Percentiles rank a stretch among this genome's conserved stretches.
phyloP scores from a whole-genome alignment of 2,113 vertebrate genomes.

The Astur gentilis region DNA sequence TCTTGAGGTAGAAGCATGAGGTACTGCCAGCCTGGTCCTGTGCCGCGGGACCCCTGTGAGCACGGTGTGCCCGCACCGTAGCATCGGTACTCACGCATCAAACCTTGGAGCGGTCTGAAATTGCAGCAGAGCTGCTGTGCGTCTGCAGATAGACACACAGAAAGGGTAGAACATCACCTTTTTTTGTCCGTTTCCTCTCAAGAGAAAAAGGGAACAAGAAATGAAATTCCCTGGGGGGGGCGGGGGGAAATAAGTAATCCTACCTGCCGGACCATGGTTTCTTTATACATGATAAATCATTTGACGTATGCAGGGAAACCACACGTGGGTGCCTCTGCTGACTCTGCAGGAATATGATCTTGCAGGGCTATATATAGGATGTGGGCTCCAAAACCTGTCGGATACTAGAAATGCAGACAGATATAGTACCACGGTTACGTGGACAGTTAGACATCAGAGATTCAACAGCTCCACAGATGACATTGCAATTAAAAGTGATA shows the following conservation, averaged over 20 bases:
- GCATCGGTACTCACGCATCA: background rate
- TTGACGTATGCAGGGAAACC: background rate
- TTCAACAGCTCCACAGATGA: background rate
- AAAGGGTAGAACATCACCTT: background rate
- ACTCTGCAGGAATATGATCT: background rate
- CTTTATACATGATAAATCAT: background rate
- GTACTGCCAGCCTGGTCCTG: background rate
- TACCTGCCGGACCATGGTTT: background rate
- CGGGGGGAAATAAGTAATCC: background rate
- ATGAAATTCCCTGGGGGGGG: background rate
- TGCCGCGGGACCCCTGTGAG: background rate
- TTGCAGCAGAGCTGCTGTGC: background rate
- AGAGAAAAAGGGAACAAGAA: background rate
- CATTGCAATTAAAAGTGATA: background rate
- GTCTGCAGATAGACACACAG: background rate
- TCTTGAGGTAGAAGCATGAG: background rate
- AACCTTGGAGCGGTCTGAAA: background rate
- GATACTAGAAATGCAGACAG: background rate
- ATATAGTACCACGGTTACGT: accelerated
- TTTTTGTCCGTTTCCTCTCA: background rate
- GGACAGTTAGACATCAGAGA: background rate
- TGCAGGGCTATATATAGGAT: background rate
- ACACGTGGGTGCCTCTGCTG: background rate
- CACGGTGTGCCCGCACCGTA: accelerated
- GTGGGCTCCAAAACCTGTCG: background rate